Conservation (phyloP, 1,140 invertebrate genomes). For the Camponotus pennsylvanicus region DNA sequence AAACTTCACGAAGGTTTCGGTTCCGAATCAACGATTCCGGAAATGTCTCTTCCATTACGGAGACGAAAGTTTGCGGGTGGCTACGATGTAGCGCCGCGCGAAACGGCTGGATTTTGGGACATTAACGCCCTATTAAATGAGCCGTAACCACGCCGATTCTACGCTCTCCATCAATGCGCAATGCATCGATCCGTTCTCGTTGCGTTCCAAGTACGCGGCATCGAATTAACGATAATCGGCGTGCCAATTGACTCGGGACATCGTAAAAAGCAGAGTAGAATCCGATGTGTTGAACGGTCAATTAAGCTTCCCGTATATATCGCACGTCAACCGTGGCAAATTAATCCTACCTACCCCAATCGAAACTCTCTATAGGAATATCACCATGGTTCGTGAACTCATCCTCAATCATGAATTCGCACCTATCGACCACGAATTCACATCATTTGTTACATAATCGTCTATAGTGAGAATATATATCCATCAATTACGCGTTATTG, state of each 20-base stretch:
- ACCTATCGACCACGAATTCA: not conserved
- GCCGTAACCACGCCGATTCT: conserved; percentile 43
- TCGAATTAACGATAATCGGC: conserved; percentile 52
- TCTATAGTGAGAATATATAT: not conserved
- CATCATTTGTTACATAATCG: not conserved
- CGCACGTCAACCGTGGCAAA: conserved; percentile 17
- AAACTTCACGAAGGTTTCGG: conserved; percentile 42
- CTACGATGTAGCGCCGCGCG: conserved; percentile 19
- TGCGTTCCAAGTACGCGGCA: conserved; percentile 19
- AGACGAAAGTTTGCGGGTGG: conserved; percentile 27
- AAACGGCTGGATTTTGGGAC: conserved; percentile 48
- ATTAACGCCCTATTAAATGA: conserved; percentile 54
- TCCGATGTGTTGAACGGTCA: not conserved
- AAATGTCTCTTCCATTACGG: conserved; percentile 50
- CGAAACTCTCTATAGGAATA: not conserved
- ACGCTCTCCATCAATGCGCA: conserved; percentile 42
- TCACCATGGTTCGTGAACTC: not conserved
- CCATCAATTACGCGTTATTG: not conserved
- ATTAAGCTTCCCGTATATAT: conserved; percentile 23
- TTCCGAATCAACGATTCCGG: conserved; percentile 47
- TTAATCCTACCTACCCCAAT: conserved; percentile 1
- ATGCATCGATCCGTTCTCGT: conserved; percentile 23
- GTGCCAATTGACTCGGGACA: conserved; percentile 33
- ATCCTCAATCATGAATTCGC: not conserved
- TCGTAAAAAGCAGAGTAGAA: conserved; percentile 25